Base-by-base conservation (phyloP, 2,797 vertebrate species). In the Phataginus tetradactyla region DNA sequence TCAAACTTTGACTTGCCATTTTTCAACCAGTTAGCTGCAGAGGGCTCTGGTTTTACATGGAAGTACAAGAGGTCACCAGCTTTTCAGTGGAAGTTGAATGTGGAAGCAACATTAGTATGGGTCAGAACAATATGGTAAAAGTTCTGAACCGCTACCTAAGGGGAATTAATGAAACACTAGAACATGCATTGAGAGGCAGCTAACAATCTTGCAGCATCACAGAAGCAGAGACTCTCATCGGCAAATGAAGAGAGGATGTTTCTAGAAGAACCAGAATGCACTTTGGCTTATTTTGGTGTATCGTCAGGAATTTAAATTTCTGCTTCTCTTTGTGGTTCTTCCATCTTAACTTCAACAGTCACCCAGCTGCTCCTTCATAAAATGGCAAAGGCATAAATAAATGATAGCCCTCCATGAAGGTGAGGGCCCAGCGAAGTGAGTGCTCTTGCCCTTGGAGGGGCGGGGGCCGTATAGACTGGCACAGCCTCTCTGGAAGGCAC, bases 261-360 rank as follows among this genome's bases (percentile, higher is more conserved):
- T 93, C 75, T 51, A 18, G 37, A 94, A 95, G 72, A 77, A 84
- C 4, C 57, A 69, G 45, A 79, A 51, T 37, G 61, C 23, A 45
- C n/a, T 81, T 59, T 87, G 63, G 63, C 29, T 51, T 27, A 39
- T 59, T 85, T 89, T 20, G 45, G 37, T 57, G 81, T 61, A 90
- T 61, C 77, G 23, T n/a, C 69, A 79, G 20, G 77, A 94, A 89
- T 90, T 93, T 85, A 85, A 94, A 94, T 39, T 86, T 83, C 42
- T 18, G 42, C 8, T 85, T 85, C 55, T 91, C 45, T 94, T 59
- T 29, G 53, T 37, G 29, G 37, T 21, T 69, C 66, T 71, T 13
- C 42, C 66, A 32, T 17, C 61, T 78, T 90, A 61, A 51, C 63
- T 77, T 59, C 20, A 72, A 37, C 18, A 85, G 39, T 64, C 69